phyloP scores from a whole-genome alignment of 2,888 invertebrate species.

The Thyatira batis region DNA sequence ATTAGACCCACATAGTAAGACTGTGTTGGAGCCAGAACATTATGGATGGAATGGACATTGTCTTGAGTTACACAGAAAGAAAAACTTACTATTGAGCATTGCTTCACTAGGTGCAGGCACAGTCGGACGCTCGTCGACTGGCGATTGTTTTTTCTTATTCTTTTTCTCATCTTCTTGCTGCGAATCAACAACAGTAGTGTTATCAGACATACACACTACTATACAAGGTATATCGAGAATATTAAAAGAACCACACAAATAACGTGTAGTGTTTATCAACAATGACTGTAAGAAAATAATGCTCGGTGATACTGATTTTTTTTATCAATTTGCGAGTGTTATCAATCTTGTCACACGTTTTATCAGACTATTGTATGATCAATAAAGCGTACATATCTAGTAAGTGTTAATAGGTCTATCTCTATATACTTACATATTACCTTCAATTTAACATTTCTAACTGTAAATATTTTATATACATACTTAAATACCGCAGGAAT shows the following conservation, averaged over 20 bases:
- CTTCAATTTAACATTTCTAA: neutral
- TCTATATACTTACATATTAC: neutral
- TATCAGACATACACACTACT: slow-evolving; percentile 58
- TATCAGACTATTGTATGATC: slow-evolving; percentile 67
- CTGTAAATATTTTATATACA: neutral
- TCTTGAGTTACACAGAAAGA: neutral
- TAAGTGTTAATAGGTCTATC: neutral
- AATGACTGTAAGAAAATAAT: slow-evolving; percentile 40
- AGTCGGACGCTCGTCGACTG: slow-evolving; percentile 71
- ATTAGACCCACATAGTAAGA: no score
- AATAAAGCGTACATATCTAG: slow-evolving; percentile 50
- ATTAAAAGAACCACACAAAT: slow-evolving; percentile 21
- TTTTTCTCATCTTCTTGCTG: slow-evolving; percentile 79
- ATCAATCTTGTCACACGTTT: slow-evolving; percentile 62
- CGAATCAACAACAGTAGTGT: slow-evolving; percentile 47
- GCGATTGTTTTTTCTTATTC: slow-evolving; percentile 73
- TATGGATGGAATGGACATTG: neutral
- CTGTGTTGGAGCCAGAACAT: no score
- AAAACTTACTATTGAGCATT: slow-evolving; percentile 75
- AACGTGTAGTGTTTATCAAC: slow-evolving; percentile 37
- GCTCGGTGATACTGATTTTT: slow-evolving; percentile 35
- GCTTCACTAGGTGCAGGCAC: slow-evolving; percentile 79
- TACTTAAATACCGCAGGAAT: no score
- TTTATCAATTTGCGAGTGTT: slow-evolving; percentile 66
- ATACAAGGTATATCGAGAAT: slow-evolving; percentile 18